Evolutionary conservation across 2,113 vertebrate species (phyloP), one percentile per base, ranked within the genome.

Genomic region (Vulpes ferrilata): DNA sequence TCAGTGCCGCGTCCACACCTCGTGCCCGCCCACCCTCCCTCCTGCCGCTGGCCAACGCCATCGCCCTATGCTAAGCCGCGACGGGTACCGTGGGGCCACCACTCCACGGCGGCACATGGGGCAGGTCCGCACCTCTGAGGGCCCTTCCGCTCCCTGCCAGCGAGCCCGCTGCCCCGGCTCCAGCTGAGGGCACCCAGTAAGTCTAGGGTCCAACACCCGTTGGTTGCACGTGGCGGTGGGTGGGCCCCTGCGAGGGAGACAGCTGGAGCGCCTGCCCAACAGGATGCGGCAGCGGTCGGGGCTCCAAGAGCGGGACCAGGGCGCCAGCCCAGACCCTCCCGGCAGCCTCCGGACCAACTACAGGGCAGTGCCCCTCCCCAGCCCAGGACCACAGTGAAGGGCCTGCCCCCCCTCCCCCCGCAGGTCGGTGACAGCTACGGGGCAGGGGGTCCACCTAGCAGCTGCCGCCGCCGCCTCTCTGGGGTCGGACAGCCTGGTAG

Each of bases 401-500:
- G 60, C 16, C 4, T 35, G n/a, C 86, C 43, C 38, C 3, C 51
- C 20, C n/a, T n/a, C n/a, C n/a, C n/a, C n/a, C n/a, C n/a, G 10
- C 30, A 13, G 78, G 84, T 48, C 0, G 4, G n/a, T 9, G 15
- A 43, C 22, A 48, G 27, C 53, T n/a, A 81, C 11, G 48, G 23
- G 25, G 71, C 23, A 60, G 43, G 32, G 12, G 8, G 3, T 32
- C 48, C 13, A 79, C 89, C 27, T 9, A 78, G 38, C 85, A 94
- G 95, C 91, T 92, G 62, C 83, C 67, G 79, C 83, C 67, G 79
- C 67, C 73, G 20, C n/a, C 84, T 1, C 1, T 55, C 76, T 65
- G 23, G 22, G n/a, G 88, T 59, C 3, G 35, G 83, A 69, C 76
- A n/a, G 81, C 76, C 76, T 76, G 59, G 20, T 90, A 81, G 81